Evolutionary conservation across 2,888 invertebrate species (phyloP), one percentile per base, ranked within the genome.

Genomic region (Melikaiella ostensackeni): DNA sequence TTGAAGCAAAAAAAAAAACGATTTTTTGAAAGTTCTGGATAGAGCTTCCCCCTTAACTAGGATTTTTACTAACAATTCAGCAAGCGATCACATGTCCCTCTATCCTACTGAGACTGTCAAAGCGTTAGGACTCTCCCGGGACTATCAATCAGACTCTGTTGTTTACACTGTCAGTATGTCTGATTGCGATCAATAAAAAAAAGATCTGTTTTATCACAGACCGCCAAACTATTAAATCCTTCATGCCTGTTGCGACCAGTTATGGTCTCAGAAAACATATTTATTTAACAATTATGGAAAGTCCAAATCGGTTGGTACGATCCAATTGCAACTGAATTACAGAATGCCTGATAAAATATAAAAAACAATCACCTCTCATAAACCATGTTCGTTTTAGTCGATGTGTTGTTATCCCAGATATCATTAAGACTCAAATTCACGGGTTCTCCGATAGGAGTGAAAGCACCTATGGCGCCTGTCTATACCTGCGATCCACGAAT

Each of bases 21-120:
- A n/a, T n/a, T n/a, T n/a, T n/a, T n/a, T n/a, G n/a, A n/a, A n/a
- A n/a, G n/a, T n/a, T n/a, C n/a, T n/a, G n/a, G n/a, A n/a, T n/a
- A n/a, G n/a, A n/a, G 30, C 30, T 30, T 30, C 30, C 2, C 30
- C 2, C 1, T 3, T 30, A 33, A 33, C 33, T 33, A 5, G 33
- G 33, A 7, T 1, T 9, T 61, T 75, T 11, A 27, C 46, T 2
- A 19, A 30, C 9, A 75, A 21, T 46, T 35, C 57, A 35, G 4
- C 9, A 19, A 46, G 62, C n/a, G 16, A 5, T n/a, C 42, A 77
- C 30, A 50, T 74, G 74, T 74, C 74, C 1, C 84, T 86, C 59
- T 83, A 86, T 77, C 83, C 57, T 19, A 70, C 21, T 21, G 19
- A 19, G 2, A 70, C 70, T 24, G 27, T 46, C 6, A 70, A 63